phyloP scores from a whole-genome alignment of 2,888 invertebrate genomes.

The Xestia sexstrigata region DNA sequence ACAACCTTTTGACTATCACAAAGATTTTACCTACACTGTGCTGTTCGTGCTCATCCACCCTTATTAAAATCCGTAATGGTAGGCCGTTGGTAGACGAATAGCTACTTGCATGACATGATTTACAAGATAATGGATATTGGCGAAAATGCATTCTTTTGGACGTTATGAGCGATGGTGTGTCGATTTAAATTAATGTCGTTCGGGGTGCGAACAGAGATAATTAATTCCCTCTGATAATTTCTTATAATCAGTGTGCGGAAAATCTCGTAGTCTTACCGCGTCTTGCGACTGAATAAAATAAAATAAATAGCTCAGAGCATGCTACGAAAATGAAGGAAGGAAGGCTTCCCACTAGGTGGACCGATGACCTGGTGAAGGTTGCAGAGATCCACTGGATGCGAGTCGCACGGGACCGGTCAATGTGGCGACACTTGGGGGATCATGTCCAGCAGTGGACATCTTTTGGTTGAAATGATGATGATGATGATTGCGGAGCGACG shows the following conservation, averaged over 20 bases:
- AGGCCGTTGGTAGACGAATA: background rate
- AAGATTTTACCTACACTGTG: background rate
- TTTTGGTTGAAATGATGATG: no score
- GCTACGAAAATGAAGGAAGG: background rate
- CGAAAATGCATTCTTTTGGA: background rate
- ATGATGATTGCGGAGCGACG: background rate
- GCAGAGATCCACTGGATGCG: no score
- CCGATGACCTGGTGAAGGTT: no score
- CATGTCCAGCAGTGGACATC: no score
- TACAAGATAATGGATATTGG: conserved; percentile 36
- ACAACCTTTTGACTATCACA: background rate
- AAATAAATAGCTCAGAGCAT: background rate
- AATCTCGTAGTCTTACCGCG: background rate
- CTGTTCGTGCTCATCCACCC: conserved; percentile 4
- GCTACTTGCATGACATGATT: conserved; percentile 17
- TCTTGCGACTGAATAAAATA: background rate
- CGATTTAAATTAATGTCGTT: background rate
- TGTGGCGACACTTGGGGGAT: no score
- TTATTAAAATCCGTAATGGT: background rate
- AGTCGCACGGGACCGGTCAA: no score
- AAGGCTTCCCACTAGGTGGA: no score
- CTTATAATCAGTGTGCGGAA: background rate
- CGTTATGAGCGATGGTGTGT: background rate
- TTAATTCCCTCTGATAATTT: background rate
- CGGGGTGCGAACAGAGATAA: background rate